A percentile compares a stretch with the other conserved stretches of the same genome.
phyloP scores from a whole-genome alignment of 2,113 vertebrate genomes.

The Vidua macroura region DNA sequence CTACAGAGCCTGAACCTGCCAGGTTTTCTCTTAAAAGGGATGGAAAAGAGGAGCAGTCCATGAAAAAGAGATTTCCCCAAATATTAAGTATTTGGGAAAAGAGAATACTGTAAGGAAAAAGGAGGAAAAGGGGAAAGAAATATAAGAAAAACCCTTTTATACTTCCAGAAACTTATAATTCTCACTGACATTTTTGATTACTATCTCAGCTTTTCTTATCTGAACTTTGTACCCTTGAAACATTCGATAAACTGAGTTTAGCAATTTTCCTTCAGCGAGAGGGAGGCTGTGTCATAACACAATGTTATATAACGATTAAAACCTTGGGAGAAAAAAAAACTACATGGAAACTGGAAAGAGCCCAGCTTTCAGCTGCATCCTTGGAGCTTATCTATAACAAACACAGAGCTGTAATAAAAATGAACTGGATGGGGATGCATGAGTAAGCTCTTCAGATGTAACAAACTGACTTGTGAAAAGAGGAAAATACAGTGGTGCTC shows the following conservation, averaged over 20 bases:
- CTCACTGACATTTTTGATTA: conserved; percentile 21
- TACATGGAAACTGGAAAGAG: conserved; percentile 35
- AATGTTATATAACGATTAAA: conserved; percentile 43
- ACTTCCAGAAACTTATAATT: conserved; percentile 18
- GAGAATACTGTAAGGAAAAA: not conserved
- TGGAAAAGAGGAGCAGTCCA: not conserved
- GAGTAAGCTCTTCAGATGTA: conserved; percentile 55
- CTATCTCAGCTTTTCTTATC: conserved; percentile 37
- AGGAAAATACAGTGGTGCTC: not conserved
- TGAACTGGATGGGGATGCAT: conserved; percentile 34
- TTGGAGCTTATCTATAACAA: conserved; percentile 54
- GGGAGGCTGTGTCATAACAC: conserved; percentile 34
- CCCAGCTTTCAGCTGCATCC: conserved; percentile 47
- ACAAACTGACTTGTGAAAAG: conserved; percentile 24
- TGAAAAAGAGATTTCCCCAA: not conserved
- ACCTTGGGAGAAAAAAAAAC: not conserved
- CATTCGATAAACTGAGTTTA: conserved; percentile 3
- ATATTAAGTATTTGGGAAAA: not conserved
- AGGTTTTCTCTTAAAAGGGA: not conserved
- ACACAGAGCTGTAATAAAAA: conserved; percentile 57
- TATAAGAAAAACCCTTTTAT: not conserved
- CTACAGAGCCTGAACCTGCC: not conserved
- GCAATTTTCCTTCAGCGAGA: conserved; percentile 34
- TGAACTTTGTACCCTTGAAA: conserved; percentile 55
- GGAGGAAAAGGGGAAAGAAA: not conserved